phyloP scores from a whole-genome alignment of 2,797 vertebrate species.

The Scolopax bukidnonensis region DNA sequence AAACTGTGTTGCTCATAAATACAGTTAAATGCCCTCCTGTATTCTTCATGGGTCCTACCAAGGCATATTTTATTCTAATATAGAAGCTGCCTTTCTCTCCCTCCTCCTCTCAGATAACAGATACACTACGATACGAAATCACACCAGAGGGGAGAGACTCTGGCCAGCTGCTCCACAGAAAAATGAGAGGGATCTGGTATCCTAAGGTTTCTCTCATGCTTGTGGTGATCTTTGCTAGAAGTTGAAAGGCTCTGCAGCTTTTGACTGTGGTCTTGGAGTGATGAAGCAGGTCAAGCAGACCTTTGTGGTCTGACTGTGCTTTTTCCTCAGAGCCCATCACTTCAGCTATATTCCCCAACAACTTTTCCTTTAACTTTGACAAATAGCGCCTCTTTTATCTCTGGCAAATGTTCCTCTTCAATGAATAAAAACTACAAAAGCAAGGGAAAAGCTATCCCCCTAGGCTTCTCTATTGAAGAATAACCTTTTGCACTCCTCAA shows the following conservation, averaged over 20 bases:
- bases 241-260: background rate
- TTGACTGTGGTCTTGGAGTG: background rate
- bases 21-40: background rate
- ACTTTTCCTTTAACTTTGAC: background rate
- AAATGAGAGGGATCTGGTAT: background rate
- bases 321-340: background rate
- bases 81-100: background rate
- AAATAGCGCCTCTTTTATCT: background rate
- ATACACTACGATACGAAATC: fast-evolving
- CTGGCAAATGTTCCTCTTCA: background rate
- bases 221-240: background rate
- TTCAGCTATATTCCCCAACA: background rate
- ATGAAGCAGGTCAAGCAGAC: background rate
- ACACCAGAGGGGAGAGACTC: background rate
- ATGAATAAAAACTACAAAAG: slow-evolving; percentile 13
- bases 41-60: fast-evolving
- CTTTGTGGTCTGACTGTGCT: fast-evolving
- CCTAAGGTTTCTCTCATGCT: fast-evolving
- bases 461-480: background rate
- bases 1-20: background rate
- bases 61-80: background rate
- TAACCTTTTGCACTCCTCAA: background rate
- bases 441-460: background rate
- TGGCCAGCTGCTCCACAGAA: background rate
- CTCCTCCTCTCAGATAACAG: background rate